Evolutionary conservation across 53 echinoderm and acorn worm species (phyloP).

Genomic region (Pentamera pediparva): DNA sequence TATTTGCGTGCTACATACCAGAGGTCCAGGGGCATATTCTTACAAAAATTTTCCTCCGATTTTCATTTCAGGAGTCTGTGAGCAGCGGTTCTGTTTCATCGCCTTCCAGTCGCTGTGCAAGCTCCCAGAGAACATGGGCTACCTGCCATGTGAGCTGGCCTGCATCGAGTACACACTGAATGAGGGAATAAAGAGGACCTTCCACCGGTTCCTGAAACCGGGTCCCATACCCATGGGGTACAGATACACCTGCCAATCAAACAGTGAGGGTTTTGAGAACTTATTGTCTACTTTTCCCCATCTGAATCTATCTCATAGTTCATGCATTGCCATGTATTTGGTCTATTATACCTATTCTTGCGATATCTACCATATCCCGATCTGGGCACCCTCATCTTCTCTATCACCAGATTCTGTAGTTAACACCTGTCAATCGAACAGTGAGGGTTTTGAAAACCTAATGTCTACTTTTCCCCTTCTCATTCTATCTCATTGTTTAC

Average conservation of each 20-base stretch:
- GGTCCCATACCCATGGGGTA: conserved; percentile 72
- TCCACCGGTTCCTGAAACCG: conserved; percentile 70
- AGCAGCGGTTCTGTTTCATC: conserved; percentile 73
- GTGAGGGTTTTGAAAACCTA: conserved; percentile 24
- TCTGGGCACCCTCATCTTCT: too few relatives aligned
- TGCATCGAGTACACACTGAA: conserved; percentile 72
- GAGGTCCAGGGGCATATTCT: not conserved
- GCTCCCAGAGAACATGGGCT: conserved; percentile 48
- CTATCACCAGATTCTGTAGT: too few relatives aligned
- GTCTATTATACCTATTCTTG: not conserved
- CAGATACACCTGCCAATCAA: conserved; percentile 65
- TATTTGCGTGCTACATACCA: too few relatives aligned
- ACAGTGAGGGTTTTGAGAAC: conserved; percentile 40
- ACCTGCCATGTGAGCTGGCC: conserved; percentile 77
- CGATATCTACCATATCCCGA: too few relatives aligned
- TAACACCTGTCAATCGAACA: conserved; percentile 64
- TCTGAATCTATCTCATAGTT: not conserved
- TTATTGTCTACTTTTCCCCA: not conserved
- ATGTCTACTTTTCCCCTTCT: not conserved
- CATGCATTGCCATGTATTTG: not conserved
- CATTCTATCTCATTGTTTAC: not conserved
- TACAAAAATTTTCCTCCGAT: not conserved
- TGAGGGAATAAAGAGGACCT: conserved; percentile 55
- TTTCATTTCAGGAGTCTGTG: conserved; percentile 49
- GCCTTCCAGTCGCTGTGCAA: conserved; percentile 70